phyloP scores from a whole-genome alignment of 1,140 invertebrate genomes.

The Papilio polytes region DNA sequence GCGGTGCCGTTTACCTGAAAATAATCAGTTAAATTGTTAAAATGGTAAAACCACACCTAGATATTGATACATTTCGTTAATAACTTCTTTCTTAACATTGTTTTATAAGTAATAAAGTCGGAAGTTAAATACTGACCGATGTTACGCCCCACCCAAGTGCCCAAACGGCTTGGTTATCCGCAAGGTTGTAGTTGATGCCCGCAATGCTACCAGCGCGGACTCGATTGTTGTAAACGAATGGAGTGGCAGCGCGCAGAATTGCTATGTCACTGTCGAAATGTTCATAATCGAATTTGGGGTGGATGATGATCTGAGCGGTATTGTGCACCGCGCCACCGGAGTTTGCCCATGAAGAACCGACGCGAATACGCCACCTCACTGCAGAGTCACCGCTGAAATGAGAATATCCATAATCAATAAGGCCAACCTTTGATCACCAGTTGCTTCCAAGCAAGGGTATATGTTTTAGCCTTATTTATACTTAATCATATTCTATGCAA shows the following conservation, averaged over 20 bases:
- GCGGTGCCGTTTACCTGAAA: slow-evolving; percentile 55
- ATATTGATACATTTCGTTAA: no score
- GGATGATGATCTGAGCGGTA: slow-evolving; percentile 60
- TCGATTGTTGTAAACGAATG: slow-evolving; percentile 64
- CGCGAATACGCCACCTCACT: slow-evolving; percentile 54
- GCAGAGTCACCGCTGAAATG: slow-evolving; percentile 53
- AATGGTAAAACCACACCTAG: no score
- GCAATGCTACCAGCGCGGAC: slow-evolving; percentile 54
- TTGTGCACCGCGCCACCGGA: slow-evolving; percentile 53
- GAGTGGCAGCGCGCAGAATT: slow-evolving; percentile 84
- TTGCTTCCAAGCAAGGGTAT: neutral
- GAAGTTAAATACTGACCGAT: slow-evolving; percentile 48
- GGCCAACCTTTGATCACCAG: no score
- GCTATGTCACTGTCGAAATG: slow-evolving; percentile 87
- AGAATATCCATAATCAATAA: neutral
- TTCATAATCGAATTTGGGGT: slow-evolving; percentile 84
- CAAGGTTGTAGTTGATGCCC: slow-evolving; percentile 53
- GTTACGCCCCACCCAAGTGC: slow-evolving; percentile 63
- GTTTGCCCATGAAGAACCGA: slow-evolving; percentile 58
- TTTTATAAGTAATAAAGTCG: neutral
- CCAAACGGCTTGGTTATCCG: slow-evolving; percentile 56
- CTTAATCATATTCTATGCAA: no score
- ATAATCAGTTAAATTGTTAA: slow-evolving; percentile 24
- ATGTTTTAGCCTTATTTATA: no score
- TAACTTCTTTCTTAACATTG: no score